phyloP scores from a whole-genome alignment of 2,888 invertebrate genomes.

The Drymonia ruficornis region DNA sequence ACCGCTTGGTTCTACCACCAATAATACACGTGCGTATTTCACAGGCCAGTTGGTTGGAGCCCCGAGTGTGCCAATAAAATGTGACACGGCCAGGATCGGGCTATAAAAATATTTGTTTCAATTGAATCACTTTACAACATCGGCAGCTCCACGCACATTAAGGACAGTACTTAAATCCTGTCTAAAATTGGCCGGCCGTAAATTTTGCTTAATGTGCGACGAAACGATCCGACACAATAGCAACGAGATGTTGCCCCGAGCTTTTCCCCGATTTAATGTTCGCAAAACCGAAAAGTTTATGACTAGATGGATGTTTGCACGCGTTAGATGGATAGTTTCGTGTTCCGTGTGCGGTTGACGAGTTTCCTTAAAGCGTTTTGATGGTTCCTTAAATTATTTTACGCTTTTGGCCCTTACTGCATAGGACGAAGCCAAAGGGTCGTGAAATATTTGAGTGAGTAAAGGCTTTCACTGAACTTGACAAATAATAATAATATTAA shows the following conservation, averaged over 20 bases:
- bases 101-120: constrained; percentile 45
- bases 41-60: too few relatives aligned
- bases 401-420: too few relatives aligned
- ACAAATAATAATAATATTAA: too few relatives aligned
- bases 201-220: constrained; percentile 65
- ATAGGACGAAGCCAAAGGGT: too few relatives aligned
- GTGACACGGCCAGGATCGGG: constrained; percentile 13
- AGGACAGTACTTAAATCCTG: constrained; percentile 62
- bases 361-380: constrained; percentile 24
- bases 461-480: too few relatives aligned
- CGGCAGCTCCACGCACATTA: constrained; percentile 47
- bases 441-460: too few relatives aligned
- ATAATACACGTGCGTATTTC: too few relatives aligned
- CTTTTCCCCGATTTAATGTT: constrained; percentile 50
- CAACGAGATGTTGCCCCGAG: constrained; percentile 43
- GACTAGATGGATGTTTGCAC: constrained; percentile 50
- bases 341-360: constrained; percentile 30
- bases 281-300: constrained; percentile 53
- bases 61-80: neutral
- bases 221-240: constrained; percentile 61
- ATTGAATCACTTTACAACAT: constrained; percentile 39
- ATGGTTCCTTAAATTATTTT: neutral
- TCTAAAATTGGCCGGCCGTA: constrained; percentile 65
- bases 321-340: constrained; percentile 45
- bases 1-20: too few relatives aligned